Evolutionary conservation across 2,797 vertebrate genomes (phyloP), one percentile per base, ranked within the genome.

Genomic region (Mus minutoides): DNA sequence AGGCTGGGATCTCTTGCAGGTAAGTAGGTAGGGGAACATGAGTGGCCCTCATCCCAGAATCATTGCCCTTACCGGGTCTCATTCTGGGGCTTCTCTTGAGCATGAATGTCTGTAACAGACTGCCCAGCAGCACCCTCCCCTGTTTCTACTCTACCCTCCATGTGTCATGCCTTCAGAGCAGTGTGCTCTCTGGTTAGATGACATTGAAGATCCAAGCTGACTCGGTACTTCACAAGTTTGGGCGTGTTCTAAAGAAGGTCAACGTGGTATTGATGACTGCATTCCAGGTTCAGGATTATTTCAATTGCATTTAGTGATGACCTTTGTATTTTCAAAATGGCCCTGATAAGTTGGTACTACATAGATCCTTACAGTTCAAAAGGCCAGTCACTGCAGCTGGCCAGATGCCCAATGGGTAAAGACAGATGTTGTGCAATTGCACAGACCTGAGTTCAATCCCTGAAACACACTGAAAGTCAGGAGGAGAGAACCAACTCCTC

Each of bases 41-140:
- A 58, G 34, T 0, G 19, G 54, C 9, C 31, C 24, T 77, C 6
- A 10, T 71, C 19, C 31, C 1, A 8, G 49, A 13, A 17, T 22
- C 22, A 21, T 31, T 11, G 6, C 0, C 60, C 46, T 12, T 16
- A 19, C 1, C 14, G 13, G 7, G 2, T 69, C 82, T 77, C 37
- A 69, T 12, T 64, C 11, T 3, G n/a, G 31, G 43, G 26, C 40
- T n/a, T 2, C n/a, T 37, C 34, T 8, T 0, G 16, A 56, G 31
- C 13, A 13, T 1, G 43, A 26, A 24, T 10, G 0, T 80, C 19
- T 29, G 52, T 21, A 60, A 60, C 79, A 91, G 31, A 60, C 40
- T 1, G 56, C 5, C 56, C 64, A 3, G 43, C 67, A 26, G 2
- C 7, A 6, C 7, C 24, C 67, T 58, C 19, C 0, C 3, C 4